Evolutionary conservation across 2,113 vertebrate genomes (phyloP), one percentile per base, ranked within the genome.

Genomic region (Melanerpes aurifrons): DNA sequence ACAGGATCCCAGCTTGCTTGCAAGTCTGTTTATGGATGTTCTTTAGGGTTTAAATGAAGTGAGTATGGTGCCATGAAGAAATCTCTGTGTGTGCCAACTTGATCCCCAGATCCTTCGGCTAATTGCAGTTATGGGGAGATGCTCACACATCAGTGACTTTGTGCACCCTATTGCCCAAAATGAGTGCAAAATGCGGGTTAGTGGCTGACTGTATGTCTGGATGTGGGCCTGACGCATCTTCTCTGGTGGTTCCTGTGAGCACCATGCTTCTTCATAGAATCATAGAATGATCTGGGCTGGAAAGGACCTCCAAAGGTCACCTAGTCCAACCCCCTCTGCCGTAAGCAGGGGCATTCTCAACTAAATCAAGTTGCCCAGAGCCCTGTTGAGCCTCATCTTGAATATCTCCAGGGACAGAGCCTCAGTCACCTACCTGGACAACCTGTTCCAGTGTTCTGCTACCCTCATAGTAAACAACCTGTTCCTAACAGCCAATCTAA

Each of bases 91-190:
- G 48, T 25, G 48, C 48, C 67, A 93, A 0, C 14, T 37, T 54
- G 48, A 54, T 17, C 35, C n/a, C 8, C 74, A 69, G 67, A 7
- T 12, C 12, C 73, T 35, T 48, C 53, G 29, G 59, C 12, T 74
- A 56, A 0, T 7, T 76, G 29, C 25, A 32, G 1, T 35, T 29
- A 74, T 0, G 2, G 48, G 48, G 28, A 74, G 18, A 35, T 43
- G 43, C 24, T 67, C 3, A 3, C 8, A 15, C 15, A 58, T 17
- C 35, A 17, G 8, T 15, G 48, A 7, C 13, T 82, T 58, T 69
- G 48, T 63, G 70, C 45, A 31, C 3, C 6, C 18, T 29, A 0
- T 10, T 58, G 32, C 8, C 40, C 26, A 53, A 28, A 90, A 53
- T 3, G 9, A 47, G 35, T 13, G 40, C n/a, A 62, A 47, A 86